These are phyloP conservation scores for Equus przewalskii DNA, from an alignment of 2,113 vertebrate genomes.

Conservation along the genomic window DNA sequence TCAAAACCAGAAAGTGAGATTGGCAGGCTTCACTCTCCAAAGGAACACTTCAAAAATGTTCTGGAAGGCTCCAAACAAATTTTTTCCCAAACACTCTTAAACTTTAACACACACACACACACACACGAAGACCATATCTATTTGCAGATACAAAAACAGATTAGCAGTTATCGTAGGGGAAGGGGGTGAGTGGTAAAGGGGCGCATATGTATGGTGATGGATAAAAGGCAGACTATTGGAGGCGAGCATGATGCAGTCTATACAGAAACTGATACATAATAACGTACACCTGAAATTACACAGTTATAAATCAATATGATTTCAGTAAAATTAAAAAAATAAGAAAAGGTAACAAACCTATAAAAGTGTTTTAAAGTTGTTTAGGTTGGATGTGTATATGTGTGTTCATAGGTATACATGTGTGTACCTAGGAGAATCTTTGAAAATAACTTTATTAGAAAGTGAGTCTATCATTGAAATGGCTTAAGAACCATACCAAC, in stretches of 20 bases:
- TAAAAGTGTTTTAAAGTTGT: background rate
- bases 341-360: background rate
- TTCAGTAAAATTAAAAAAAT: too few species aligned
- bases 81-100: background rate
- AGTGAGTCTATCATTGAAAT: slow-evolving; percentile 2
- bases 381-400: background rate
- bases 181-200: too few species aligned
- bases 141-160: background rate
- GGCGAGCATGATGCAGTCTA: too few species aligned
- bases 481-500: background rate
- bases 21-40: background rate
- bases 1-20: slow-evolving; percentile 20
- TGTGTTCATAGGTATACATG: background rate
- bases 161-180: too few species aligned
- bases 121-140: background rate
- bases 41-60: background rate
- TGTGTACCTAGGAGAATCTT: background rate
- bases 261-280: too few species aligned
- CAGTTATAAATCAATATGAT: too few species aligned
- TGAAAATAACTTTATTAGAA: slow-evolving; percentile 29
- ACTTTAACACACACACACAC: background rate
- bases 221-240: too few species aligned
- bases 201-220: too few species aligned
- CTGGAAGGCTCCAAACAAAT: background rate
- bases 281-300: too few species aligned